Evolutionary conservation across 1,140 invertebrate genomes (phyloP).

Genomic region (Drosophila willistoni): DNA sequence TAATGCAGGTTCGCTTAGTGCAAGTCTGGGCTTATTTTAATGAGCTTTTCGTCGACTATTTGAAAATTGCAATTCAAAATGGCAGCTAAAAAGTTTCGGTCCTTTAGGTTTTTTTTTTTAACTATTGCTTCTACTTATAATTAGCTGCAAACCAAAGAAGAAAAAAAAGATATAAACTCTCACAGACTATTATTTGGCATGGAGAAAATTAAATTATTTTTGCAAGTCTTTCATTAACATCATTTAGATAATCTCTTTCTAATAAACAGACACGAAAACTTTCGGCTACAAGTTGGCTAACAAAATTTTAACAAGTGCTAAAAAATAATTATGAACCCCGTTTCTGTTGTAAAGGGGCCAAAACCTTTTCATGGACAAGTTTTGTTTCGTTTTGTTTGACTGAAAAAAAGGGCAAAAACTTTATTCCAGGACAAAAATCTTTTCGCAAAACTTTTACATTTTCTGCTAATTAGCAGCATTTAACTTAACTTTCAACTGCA

Average conservation of each 20-base stretch:
- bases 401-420: conserved; percentile 38
- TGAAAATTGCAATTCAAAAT: conserved; percentile 18
- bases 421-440: conserved; percentile 24
- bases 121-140: conserved; percentile 66
- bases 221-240: conserved; percentile 48
- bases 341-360: conserved; percentile 6
- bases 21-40: conserved; percentile 63
- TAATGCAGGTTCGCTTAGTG: conserved; percentile 52
- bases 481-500: conserved; percentile 35
- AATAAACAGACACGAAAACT: conserved; percentile 26
- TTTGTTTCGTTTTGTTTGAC: conserved; percentile 20
- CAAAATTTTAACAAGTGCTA: conserved; percentile 53
- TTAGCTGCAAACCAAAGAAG: conserved; percentile 46
- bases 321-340: conserved; percentile 41
- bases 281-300: conserved; percentile 31
- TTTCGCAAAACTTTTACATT: conserved; percentile 33
- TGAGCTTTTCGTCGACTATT: conserved; percentile 61
- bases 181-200: conserved; percentile 4
- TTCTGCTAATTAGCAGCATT: conserved; percentile 60
- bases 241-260: conserved; percentile 42
- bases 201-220: conserved; percentile 27
- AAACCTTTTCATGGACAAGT: conserved; percentile 40
- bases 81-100: conserved; percentile 36
- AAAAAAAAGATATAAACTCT: background rate
- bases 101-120: background rate